Evolutionary conservation across 2,888 invertebrate species (phyloP).

Genomic region (Xiphydria camelus): DNA sequence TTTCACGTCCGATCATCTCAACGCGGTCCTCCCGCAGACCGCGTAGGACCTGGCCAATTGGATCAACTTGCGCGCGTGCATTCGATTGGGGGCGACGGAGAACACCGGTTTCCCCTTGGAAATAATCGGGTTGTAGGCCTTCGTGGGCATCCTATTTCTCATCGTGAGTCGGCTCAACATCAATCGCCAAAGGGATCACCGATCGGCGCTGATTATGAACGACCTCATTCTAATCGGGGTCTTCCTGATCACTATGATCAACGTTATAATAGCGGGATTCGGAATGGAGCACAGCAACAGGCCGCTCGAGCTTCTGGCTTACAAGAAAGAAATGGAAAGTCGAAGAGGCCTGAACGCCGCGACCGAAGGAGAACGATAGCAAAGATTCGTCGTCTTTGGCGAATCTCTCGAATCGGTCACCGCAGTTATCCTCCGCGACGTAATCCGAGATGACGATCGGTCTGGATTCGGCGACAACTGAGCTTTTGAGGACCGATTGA

Average conservation of each 20-base stretch:
- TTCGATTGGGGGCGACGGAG: slow-evolving; percentile 17
- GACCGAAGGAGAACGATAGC: no score
- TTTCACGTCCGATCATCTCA: slow-evolving; percentile 33
- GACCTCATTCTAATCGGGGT: slow-evolving; percentile 79
- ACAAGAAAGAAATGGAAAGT: not conserved
- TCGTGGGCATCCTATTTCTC: slow-evolving; percentile 81
- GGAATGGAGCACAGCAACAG: slow-evolving; percentile 78
- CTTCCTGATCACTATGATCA: slow-evolving; percentile 79
- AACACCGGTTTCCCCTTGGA: not conserved
- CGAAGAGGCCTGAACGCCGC: no score
- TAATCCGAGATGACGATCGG: no score
- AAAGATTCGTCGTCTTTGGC: no score
- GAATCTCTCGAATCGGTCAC: no score
- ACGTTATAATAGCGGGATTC: slow-evolving; percentile 82
- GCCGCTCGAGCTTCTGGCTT: slow-evolving; percentile 54
- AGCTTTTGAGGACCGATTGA: no score
- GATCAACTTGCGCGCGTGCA: slow-evolving; percentile 23
- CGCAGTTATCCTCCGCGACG: slow-evolving; percentile 5
- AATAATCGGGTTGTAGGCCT: slow-evolving; percentile 66
- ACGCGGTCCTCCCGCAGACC: slow-evolving; percentile 2
- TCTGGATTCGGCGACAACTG: no score
- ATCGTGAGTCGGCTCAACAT: slow-evolving; percentile 82
- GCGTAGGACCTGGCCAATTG: slow-evolving; percentile 20
- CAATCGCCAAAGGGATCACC: slow-evolving; percentile 74
- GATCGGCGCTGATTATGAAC: slow-evolving; percentile 76